phyloP scores from a whole-genome alignment of 2,797 vertebrate genomes.

The Pangasius macronema region DNA sequence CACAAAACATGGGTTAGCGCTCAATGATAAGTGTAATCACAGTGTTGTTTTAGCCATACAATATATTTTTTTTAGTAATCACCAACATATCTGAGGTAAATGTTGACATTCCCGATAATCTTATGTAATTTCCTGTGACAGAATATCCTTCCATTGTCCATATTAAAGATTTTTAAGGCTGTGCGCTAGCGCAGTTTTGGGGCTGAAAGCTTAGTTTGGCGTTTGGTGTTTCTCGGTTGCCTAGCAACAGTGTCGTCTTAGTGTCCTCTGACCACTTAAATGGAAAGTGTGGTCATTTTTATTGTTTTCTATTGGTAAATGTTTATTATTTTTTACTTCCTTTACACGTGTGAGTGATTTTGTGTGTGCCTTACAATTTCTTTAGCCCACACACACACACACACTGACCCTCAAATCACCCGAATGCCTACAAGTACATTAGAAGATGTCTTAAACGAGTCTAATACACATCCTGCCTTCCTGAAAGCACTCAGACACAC shows the following conservation, averaged over 20 bases:
- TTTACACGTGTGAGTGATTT: background rate
- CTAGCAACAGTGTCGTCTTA: background rate
- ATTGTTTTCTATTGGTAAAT: background rate
- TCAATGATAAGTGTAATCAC: background rate
- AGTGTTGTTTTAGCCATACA: background rate
- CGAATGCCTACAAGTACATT: background rate
- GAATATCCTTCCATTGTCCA: background rate
- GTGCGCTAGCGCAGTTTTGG: too few species aligned
- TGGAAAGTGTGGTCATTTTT: background rate
- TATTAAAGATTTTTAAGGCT: background rate
- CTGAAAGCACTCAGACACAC: slow-evolving; percentile 27
- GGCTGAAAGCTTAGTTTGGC: background rate
- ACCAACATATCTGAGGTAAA: background rate
- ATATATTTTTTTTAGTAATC: background rate
- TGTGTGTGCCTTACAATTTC: background rate
- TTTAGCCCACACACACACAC: background rate
- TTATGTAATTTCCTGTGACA: background rate
- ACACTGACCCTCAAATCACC: background rate
- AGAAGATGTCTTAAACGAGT: slow-evolving; percentile 6
- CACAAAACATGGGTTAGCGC: background rate
- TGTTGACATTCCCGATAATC: background rate
- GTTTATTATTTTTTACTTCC: background rate
- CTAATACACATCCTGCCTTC: slow-evolving; percentile 37
- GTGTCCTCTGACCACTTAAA: background rate
- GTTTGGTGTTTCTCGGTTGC: background rate